Evolutionary conservation across 2,888 invertebrate genomes (phyloP), one percentile per base, ranked within the genome.

Genomic region (Drosophila greeni): DNA sequence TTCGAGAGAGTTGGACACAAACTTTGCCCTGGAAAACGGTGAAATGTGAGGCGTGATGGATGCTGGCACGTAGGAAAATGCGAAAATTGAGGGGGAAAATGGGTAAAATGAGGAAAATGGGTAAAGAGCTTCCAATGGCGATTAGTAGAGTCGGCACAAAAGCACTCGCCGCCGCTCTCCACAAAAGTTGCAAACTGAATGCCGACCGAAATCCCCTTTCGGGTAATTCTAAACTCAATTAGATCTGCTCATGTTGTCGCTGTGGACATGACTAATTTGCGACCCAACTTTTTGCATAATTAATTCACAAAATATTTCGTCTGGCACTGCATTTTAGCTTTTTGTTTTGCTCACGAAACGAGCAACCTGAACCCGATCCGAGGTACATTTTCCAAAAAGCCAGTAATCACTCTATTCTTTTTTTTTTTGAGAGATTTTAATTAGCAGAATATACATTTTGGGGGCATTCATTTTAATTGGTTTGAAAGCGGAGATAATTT

Each of bases 161-260:
- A 26, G 31, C 47, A 12, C 11, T 26, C 16, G 39, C 20, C 3
- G n/a, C n/a, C n/a, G n/a, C 26, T 16, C 6, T 31, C 18, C 56
- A 42, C 33, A 42, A 58, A 58, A 59, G 59, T 59, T 58, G 29
- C 42, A 14, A 58, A 58, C 58, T 36, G 33, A 34, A 58, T 56
- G 31, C 18, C 58, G 26, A 34, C 40, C 33, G 20, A 61, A 49
- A 48, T 34, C 62, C 40, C 40, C n/a, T 34, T 49, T 39, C 12
- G 64, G 51, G 61, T 52, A 64, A 64, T 52, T 61, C 29, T 34
- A 42, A 61, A 64, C 65, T 51, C 65, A 64, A 61, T 61, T 61
- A 51, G 33, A 61, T 65, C 31, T 42, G 34, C 39, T 36, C 24
- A 65, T 62, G 52, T 23, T 42, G 16, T 52, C 18, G 16, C 40